Conservation (phyloP, 2,797 vertebrate genomes). For the Crocidura indochinensis region DNA sequence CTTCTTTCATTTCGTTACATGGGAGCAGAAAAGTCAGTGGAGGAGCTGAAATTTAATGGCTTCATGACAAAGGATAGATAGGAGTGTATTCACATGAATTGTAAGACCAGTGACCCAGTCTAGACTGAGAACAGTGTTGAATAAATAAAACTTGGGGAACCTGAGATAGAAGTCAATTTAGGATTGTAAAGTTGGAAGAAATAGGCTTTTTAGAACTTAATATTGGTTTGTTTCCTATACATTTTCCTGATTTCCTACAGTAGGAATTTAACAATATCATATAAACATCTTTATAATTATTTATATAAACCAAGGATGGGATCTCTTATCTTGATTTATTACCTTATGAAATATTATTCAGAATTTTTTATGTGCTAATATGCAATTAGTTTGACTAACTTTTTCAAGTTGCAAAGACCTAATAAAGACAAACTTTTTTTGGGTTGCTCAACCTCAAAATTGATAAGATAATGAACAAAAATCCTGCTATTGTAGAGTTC, state of each 20-base stretch:
- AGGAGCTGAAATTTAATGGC: background rate
- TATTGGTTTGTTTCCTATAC: background rate
- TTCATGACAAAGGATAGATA: conserved; percentile 17
- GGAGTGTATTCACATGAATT: background rate
- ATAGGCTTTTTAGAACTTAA: background rate
- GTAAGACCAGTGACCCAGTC: background rate
- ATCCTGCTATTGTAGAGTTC: no score
- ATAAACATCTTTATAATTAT: background rate
- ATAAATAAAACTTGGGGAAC: background rate
- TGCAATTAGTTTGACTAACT: background rate
- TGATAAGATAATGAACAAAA: no score
- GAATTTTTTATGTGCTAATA: background rate
- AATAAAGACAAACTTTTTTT: no score
- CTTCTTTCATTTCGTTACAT: background rate
- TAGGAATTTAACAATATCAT: background rate
- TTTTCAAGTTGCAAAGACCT: background rate
- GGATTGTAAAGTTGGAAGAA: background rate
- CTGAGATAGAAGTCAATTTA: conserved; percentile 5
- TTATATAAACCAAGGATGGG: background rate
- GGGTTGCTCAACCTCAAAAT: no score
- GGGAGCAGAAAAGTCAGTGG: background rate
- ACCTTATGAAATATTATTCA: conserved; percentile 32
- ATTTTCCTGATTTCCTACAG: conserved; percentile 45
- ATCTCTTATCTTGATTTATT: conserved; percentile 9
- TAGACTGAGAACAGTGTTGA: background rate